Percentiles rank a stretch among this genome's conserved stretches.
These are phyloP conservation scores for Mola mola DNA, from an alignment of 2,113 vertebrate species.

Conservation along the genomic window DNA sequence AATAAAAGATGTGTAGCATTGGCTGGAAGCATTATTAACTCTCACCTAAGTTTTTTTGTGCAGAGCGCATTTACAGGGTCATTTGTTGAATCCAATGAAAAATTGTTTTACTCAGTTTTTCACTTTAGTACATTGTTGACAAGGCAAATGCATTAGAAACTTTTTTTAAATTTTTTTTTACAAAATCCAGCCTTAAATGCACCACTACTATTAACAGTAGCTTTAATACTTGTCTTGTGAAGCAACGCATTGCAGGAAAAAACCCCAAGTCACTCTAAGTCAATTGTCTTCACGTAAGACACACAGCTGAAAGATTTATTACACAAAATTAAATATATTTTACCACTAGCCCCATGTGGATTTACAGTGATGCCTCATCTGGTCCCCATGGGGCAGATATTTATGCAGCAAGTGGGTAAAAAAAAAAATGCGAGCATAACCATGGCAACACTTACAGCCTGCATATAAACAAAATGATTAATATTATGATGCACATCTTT, in stretches of 20 bases:
- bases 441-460: too few species aligned
- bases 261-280: constrained; percentile 7
- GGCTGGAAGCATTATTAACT: constrained; percentile 24
- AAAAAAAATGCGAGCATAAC: too few species aligned
- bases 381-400: background rate
- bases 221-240: background rate
- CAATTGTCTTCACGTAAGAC: constrained; percentile 11
- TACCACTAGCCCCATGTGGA: background rate
- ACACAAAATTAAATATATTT: constrained; percentile 19
- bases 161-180: too few species aligned
- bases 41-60: constrained; percentile 21
- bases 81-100: constrained; percentile 26
- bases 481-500: too few species aligned
- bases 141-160: background rate
- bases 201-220: constrained; percentile 28
- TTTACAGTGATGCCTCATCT: background rate
- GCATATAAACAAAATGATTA: too few species aligned
- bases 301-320: constrained; percentile 12
- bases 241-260: constrained; percentile 5
- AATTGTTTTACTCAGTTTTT: constrained; percentile 6
- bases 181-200: background rate
- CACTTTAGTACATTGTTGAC: constrained; percentile 7
- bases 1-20: constrained; percentile 13
- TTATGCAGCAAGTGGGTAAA: too few species aligned
- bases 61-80: constrained; percentile 21